These are phyloP conservation scores for Sebastiscus albofasciatus DNA, from an alignment of 2,797 vertebrate species.

Conservation along the genomic window DNA sequence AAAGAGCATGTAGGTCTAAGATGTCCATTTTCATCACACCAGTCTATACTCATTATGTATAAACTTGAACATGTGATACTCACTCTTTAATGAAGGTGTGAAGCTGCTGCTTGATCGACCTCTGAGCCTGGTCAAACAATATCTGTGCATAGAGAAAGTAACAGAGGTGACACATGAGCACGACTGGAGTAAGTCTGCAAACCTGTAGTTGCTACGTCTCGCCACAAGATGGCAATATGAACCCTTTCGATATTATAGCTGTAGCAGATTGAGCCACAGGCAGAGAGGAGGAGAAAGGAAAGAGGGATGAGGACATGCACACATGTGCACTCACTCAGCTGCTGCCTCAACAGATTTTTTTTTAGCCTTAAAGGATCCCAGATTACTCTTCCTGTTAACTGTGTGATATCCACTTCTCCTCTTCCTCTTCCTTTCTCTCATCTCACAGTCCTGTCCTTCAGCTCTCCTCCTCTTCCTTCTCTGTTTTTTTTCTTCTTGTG, in stretches of 20 bases:
- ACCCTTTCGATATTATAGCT: background rate
- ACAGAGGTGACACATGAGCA: conserved; percentile 8
- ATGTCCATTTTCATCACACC: background rate
- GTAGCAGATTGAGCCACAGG: background rate
- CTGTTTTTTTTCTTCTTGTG: background rate
- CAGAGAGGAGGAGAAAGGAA: conserved; percentile 12
- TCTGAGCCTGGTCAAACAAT: conserved; percentile 97
- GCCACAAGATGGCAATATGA: conserved; percentile 63
- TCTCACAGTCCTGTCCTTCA: background rate
- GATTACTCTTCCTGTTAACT: conserved; percentile 24
- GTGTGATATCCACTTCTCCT: background rate
- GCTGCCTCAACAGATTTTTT: conserved; percentile 49
- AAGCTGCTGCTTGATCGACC: conserved; percentile 95
- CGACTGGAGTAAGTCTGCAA: fast-evolving
- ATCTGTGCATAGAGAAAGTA: conserved; percentile 81
- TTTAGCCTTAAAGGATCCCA: conserved; percentile 12
- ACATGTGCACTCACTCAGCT: conserved; percentile 26
- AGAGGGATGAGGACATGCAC: conserved; percentile 14
- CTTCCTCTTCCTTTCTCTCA: background rate
- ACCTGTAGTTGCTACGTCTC: conserved; percentile 1
- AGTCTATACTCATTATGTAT: background rate
- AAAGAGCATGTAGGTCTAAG: background rate
- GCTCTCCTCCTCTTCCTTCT: background rate
- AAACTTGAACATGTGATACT: conserved; percentile 69
- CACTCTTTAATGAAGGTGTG: conserved; percentile 98